Base-by-base conservation (phyloP, 2,797 vertebrate genomes). In the Phoxinus dragarum region DNA sequence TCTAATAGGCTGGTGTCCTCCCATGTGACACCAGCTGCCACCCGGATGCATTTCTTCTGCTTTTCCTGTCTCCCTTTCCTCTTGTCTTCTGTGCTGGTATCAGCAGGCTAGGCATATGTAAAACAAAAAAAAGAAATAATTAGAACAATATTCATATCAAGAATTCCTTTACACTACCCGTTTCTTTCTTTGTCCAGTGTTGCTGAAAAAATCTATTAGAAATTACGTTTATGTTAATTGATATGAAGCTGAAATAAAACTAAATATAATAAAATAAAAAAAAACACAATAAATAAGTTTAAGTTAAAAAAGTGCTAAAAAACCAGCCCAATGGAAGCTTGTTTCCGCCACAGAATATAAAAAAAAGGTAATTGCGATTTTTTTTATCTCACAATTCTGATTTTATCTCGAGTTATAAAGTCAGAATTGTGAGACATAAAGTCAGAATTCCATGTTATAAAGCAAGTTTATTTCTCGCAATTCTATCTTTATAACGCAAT, bases 21-120 rank as follows among this genome's bases (percentile, higher is more conserved):
- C 97, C 97, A 98, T 84, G 92, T 93, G 2, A 94, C 96, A 3
- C 97, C 97, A 0, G 97, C 97, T 4, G 97, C 97, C 0, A 97
- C 97, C 3, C 97, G 96, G 87, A 98, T 98, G 81, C 96, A 98
- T 81, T 97, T 96, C 91, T 96, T 98, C 88, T 96, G 91, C 85
- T 97, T 97, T 84, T 98, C 97, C 2, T 91, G 91, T 87, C 95
- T 97, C 0, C 91, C 88, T 89, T 96, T 97, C 93, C 96, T 98
- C 80, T 97, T 97, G 90, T 98, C 97, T 44, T 98, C 97, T 4
- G 94, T 84, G 6, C 92, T 82, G 2, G 84, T 95, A 88, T 98
- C 97, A 64, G 91, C 89, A 14, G 96, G 94, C 94, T 97, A 83
- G 23, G 78, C 12, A 44, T 7, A 71, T 9, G 88, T 38, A 36